Base-by-base conservation (phyloP, 1,140 invertebrate genomes). In the Tachypleus tridentatus region DNA sequence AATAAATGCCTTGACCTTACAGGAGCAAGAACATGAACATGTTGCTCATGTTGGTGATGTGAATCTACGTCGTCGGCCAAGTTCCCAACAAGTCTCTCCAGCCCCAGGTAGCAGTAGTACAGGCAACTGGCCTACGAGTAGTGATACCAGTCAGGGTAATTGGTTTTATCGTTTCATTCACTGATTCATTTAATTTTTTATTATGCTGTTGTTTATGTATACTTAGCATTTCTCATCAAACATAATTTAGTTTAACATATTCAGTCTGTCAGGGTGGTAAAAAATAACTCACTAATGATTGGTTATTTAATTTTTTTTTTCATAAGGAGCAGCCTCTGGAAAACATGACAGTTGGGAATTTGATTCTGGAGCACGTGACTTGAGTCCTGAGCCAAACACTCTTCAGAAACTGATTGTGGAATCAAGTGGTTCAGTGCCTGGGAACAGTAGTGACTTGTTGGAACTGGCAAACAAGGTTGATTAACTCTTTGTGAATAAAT, bases 271-370 rank as follows among this genome's bases (percentile, higher is more conserved):
- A 29, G 29, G 29, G 29, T 29, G 29, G 29, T 29, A 29, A 29
- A 29, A 29, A 29, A 29, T 29, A 29, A 29, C 29, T 29, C 29
- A 29, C 29, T 29, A 29, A 29, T 29, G 29, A 29, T 29, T 29
- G 0, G 2, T 29, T 29, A 29, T 29, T 29, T 29, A 29, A 29
- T 29, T 29, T 29, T 29, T 29, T 29, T 29, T 29, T 29, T 29
- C 29, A 29, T 29, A 29, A 29, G 29, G 53, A n/a, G 80, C 78
- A 7, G 74, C 77, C 49, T 81, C 79, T 62, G 73, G 72, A 57
- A 82, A 84, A 72, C 80, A 84, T 70, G 84, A 86, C 69, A 83
- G 82, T 68, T 84, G 84, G 81, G 84, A 86, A 73, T 86, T 85
- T 76, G 84, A 86, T 73, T 85, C 83, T 65, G 84, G 84, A 49